Evolutionary conservation across 2,797 vertebrate genomes (phyloP).

Genomic region (Psittacula derbiana): DNA sequence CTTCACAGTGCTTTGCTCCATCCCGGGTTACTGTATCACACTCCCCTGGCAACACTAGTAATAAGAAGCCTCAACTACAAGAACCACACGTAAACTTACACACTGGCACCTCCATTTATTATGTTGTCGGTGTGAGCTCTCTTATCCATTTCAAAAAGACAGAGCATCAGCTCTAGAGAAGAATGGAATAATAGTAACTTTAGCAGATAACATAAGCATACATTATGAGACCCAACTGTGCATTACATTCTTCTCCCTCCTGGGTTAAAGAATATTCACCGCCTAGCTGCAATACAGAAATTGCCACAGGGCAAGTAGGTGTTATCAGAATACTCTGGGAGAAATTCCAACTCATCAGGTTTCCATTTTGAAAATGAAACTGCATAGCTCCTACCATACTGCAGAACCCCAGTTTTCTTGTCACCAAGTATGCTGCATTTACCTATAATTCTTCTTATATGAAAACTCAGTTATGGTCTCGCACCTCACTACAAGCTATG

Average conservation of each 20-base stretch:
- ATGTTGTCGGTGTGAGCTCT: not conserved
- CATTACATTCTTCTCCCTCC: not conserved
- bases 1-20: not conserved
- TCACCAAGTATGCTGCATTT: not conserved
- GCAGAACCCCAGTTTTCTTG: not conserved
- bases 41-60: not conserved
- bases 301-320: not conserved
- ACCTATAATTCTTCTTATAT: not conserved
- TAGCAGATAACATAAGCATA: not conserved
- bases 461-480: not conserved
- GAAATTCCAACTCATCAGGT: not conserved
- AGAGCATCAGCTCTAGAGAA: not conserved
- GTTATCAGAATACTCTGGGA: not conserved
- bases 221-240: not conserved
- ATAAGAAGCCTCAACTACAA: not conserved
- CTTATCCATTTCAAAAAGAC: not conserved
- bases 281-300: not conserved
- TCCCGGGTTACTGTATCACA: not conserved
- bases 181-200: not conserved
- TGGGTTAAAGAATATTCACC: not conserved
- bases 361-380: not conserved
- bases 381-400: not conserved
- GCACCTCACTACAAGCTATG: not conserved
- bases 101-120: not conserved
- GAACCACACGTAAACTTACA: fast-evolving